Conservation (phyloP, 1,140 invertebrate species). For the Pogonomyrmex barbatus region DNA sequence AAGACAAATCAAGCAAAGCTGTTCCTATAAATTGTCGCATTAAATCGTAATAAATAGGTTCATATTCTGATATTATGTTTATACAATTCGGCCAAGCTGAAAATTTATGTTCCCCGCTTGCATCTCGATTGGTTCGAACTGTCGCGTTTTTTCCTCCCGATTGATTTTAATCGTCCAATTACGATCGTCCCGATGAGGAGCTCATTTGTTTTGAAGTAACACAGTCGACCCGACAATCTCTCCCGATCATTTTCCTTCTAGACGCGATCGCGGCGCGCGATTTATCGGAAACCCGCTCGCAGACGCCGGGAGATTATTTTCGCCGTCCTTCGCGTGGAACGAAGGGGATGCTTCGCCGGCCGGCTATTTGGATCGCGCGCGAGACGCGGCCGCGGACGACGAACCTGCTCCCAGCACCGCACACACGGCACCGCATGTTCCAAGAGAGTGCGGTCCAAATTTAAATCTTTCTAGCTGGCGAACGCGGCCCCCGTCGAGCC, state of each 20-base stretch:
- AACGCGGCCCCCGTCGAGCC: not conserved
- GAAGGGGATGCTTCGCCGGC: conserved; percentile 44
- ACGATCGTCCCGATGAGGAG: not conserved
- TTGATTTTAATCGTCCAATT: not conserved
- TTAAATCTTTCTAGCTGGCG: conserved; percentile 64
- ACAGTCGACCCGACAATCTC: not conserved
- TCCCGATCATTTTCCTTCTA: not conserved
- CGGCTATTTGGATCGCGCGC: conserved; percentile 63
- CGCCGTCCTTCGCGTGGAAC: conserved; percentile 47
- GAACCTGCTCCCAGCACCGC: conserved; percentile 30
- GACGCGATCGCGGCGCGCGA: not conserved
- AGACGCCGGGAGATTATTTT: conserved; percentile 50
- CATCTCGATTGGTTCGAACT: not conserved
- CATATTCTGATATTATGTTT: no score
- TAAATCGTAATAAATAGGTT: no score
- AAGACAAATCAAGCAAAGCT: no score
- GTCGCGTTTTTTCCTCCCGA: not conserved
- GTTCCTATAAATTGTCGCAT: no score
- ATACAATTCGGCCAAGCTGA: not conserved
- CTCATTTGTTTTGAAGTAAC: not conserved
- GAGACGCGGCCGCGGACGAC: conserved; percentile 50
- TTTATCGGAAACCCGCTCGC: conserved; percentile 42
- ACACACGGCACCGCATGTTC: conserved; percentile 6
- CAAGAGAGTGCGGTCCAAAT: conserved; percentile 66
- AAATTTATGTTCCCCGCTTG: not conserved